A percentile compares a stretch with the other conserved stretches of the same genome.
Conservation (phyloP, 2,888 invertebrate species). For the Penaeus monodon region DNA sequence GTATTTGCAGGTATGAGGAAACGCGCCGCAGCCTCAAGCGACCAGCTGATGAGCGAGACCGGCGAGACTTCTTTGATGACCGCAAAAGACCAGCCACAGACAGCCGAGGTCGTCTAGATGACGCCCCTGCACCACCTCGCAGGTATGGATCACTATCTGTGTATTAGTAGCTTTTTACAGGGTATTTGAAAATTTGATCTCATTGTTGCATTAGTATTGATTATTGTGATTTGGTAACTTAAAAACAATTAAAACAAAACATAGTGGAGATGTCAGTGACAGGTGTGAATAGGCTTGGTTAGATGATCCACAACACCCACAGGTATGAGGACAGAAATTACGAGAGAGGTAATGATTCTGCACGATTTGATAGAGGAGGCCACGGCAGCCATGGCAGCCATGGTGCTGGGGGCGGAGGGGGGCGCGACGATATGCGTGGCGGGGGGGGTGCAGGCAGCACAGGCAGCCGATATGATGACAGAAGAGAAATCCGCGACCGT, state of each 20-base stretch:
- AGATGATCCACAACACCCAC: too few species aligned
- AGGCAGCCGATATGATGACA: slow-evolving; percentile 40
- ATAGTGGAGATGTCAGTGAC: too few species aligned
- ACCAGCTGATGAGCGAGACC: slow-evolving; percentile 54
- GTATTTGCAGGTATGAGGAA: slow-evolving; percentile 49
- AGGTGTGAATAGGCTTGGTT: too few species aligned
- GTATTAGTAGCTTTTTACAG: too few species aligned
- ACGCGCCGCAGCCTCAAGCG: slow-evolving; percentile 51
- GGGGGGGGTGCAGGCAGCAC: slow-evolving; percentile 22
- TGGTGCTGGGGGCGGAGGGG: slow-evolving; percentile 28
- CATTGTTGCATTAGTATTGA: too few species aligned
- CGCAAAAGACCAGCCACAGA: slow-evolving; percentile 56
- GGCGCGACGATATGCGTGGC: slow-evolving; percentile 36
- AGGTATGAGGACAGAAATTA: slow-evolving; percentile 38
- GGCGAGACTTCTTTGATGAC: slow-evolving; percentile 55
- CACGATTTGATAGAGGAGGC: slow-evolving; percentile 44
- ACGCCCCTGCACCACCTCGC: slow-evolving; percentile 9
- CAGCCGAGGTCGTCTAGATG: slow-evolving; percentile 41
- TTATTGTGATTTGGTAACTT: too few species aligned
- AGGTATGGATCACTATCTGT: not conserved
- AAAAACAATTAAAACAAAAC: too few species aligned
- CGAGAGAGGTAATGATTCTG: slow-evolving; percentile 35
- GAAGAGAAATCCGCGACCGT: slow-evolving; percentile 47
- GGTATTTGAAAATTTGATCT: too few species aligned
- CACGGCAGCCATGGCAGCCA: slow-evolving; percentile 45